Evolutionary conservation across 2,888 invertebrate species (phyloP), one percentile per base, ranked within the genome.

Genomic region (Erebia epiphron): DNA sequence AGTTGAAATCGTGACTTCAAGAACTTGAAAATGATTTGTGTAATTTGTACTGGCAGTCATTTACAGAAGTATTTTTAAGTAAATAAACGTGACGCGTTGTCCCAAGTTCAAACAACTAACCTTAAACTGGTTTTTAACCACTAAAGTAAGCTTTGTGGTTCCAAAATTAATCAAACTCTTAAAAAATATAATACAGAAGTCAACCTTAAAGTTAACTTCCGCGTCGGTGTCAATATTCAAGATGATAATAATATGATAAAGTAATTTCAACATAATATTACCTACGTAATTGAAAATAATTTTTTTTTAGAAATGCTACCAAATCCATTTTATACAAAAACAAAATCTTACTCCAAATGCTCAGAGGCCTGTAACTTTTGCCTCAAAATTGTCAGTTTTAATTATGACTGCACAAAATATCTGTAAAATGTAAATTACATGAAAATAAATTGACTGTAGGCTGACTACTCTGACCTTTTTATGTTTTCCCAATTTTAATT

Each of bases 11-110:
- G 79, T 81, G 83, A 81, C 78, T 71, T 62, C 67, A 74, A 21
- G 72, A 79, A 83, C 79, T 73, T 64, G 69, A 73, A 73, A 78
- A 78, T 77, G 77, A 71, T 75, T 75, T 72, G 77, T 74, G 65
- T 72, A 75, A 79, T 80, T 77, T 50, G 75, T 76, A 77, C 72
- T 75, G 57, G 74, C 76, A 75, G 76, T 74, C 71, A 66, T 68
- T 65, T 77, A 76, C 74, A 71, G 46, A 65, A 54, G 61, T 62
- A 67, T 61, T 52, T 76, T 73, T 71, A 64, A 71, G 72, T 62
- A 74, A 74, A 76, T 68, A 73, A 58, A 46, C 46, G 14, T 61
- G 18, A 62, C 62, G 62, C 26, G 43, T n/a, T 57, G 46, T 66
- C n/a, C 7, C 49, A 21, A 57, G 58, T 46, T 58, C 49, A 13